phyloP scores from a whole-genome alignment of 1,140 invertebrate species.

The Papilio machaon region DNA sequence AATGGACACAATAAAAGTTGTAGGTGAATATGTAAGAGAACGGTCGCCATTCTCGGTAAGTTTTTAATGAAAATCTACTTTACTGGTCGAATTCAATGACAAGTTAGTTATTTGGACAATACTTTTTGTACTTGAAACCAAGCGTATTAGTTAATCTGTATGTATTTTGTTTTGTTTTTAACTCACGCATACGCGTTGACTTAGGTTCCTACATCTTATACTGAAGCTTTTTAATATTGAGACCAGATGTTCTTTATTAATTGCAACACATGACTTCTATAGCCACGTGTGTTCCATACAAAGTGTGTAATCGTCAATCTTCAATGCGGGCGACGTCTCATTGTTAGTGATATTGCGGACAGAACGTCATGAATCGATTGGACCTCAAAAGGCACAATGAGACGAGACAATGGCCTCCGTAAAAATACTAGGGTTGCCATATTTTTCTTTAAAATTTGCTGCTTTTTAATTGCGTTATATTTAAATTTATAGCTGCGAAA shows the following conservation, averaged over 20 bases:
- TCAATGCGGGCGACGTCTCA: slow-evolving; percentile 31
- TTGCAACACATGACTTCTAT: background rate
- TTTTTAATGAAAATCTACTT: slow-evolving; percentile 22
- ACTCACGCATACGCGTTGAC: background rate
- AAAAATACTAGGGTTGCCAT: slow-evolving; percentile 27
- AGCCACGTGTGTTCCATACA: background rate
- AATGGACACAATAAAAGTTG: slow-evolving; percentile 77
- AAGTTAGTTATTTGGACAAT: background rate
- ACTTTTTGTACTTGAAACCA: no score
- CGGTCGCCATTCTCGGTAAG: slow-evolving; percentile 77
- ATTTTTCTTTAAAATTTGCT: no score
- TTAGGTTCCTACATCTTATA: background rate
- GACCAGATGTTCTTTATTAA: background rate
- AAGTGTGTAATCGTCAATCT: slow-evolving; percentile 20
- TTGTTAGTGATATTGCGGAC: slow-evolving; percentile 21
- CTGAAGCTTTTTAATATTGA: background rate
- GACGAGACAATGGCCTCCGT: slow-evolving; percentile 31
- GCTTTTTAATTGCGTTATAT: no score
- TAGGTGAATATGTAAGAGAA: slow-evolving; percentile 72
- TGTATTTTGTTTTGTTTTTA: background rate
- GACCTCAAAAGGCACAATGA: slow-evolving; percentile 41
- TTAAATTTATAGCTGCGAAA: no score
- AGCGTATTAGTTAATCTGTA: no score
- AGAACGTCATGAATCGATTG: slow-evolving; percentile 36
- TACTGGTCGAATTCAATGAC: background rate